Conservation (phyloP, 2,888 invertebrate genomes). For the Drosophila cracens region DNA sequence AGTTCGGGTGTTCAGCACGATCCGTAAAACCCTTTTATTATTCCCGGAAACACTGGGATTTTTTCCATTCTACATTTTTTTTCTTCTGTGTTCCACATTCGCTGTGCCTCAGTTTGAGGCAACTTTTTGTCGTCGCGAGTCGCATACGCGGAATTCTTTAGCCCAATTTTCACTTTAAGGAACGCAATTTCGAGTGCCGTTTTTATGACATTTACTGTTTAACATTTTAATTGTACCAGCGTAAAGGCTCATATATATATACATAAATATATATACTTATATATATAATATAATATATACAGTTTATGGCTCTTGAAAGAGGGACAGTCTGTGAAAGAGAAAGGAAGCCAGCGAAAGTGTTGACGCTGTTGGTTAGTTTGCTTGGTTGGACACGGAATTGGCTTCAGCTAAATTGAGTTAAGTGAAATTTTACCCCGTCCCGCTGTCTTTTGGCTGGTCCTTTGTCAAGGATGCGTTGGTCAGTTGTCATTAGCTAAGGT, state of each 20-base stretch:
- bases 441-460: conserved; percentile 11
- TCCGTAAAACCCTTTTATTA: conserved; percentile 29
- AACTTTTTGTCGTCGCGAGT: conserved; percentile 62
- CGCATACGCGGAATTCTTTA: conserved; percentile 41
- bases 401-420: conserved; percentile 26
- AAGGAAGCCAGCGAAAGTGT: conserved; percentile 55
- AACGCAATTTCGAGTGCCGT: conserved; percentile 36
- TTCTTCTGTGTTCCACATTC: conserved; percentile 34
- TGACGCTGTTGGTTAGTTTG: conserved; percentile 39
- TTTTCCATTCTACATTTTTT: conserved; percentile 22
- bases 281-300: not conserved
- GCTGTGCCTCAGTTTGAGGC: conserved; percentile 64
- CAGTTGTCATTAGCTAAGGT: conserved; percentile 78
- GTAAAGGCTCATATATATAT: conserved; percentile 19
- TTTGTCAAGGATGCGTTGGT: conserved; percentile 34
- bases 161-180: conserved; percentile 50
- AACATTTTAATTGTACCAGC: conserved; percentile 79
- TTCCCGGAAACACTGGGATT: conserved; percentile 29
- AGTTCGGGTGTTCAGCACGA: conserved; percentile 66
- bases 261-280: not conserved
- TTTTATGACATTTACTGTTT: conserved; percentile 71
- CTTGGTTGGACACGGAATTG: conserved; percentile 17
- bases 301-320: conserved; percentile 36
- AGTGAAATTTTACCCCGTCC: conserved; percentile 11
- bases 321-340: not conserved